These are phyloP conservation scores for Melanotaenia trifasciata DNA, from an alignment of 2,797 vertebrate species.

Conservation along the genomic window DNA sequence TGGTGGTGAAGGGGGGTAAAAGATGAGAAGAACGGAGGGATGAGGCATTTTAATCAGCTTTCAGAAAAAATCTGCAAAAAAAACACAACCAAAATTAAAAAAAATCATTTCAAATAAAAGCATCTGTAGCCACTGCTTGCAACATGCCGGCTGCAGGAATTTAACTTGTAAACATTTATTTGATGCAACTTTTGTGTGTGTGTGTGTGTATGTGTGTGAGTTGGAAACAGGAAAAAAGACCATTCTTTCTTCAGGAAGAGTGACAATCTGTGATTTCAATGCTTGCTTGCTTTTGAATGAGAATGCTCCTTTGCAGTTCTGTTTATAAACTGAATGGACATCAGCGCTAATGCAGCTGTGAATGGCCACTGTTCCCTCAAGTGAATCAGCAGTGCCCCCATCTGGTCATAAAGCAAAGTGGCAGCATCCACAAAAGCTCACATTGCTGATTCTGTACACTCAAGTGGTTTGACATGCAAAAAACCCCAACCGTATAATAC, in stretches of 20 bases:
- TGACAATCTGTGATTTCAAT: background rate
- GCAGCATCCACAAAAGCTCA: background rate
- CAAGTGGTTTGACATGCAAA: background rate
- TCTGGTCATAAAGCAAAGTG: slow-evolving; percentile 6
- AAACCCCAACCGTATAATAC: background rate
- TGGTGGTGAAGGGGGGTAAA: slow-evolving; percentile 1
- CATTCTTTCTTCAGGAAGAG: background rate
- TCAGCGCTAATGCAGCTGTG: slow-evolving; percentile 33
- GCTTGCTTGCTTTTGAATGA: slow-evolving; percentile 51
- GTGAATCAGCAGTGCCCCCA: slow-evolving; percentile 41
- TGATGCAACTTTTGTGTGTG: background rate
- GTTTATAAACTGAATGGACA: slow-evolving; percentile 58
- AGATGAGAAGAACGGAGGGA: background rate
- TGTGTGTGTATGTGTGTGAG: too few relatives aligned
- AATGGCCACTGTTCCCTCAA: slow-evolving; percentile 34
- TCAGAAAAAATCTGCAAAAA: slow-evolving; percentile 1
- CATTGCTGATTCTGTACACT: too few relatives aligned
- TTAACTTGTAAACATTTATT: background rate
- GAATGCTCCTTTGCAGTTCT: slow-evolving; percentile 12
- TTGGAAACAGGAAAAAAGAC: background rate
- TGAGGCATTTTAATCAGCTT: slow-evolving; percentile 38
- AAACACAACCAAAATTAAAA: background rate
- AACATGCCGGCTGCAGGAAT: slow-evolving; percentile 1
- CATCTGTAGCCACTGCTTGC: background rate
- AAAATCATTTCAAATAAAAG: too few relatives aligned